Evolutionary conservation across 2,113 vertebrate species (phyloP), one percentile per base, ranked within the genome.

Genomic region (Pogona vitticeps): DNA sequence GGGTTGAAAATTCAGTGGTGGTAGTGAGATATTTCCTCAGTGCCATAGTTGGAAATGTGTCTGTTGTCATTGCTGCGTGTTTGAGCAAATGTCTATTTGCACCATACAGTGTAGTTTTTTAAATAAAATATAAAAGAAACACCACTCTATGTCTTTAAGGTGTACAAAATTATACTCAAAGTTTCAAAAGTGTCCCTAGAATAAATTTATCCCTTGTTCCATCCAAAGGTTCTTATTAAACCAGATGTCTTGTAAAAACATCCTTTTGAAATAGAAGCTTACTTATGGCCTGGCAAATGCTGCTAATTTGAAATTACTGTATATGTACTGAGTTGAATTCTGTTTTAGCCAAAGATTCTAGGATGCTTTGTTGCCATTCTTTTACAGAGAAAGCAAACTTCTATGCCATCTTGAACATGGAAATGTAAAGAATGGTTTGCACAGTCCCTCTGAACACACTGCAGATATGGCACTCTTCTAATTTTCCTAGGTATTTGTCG

Each of bases 51-150:
- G 65, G 65, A 59, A 75, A 86, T 83, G 63, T 65, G 28, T 65
- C 84, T 79, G 81, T 90, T 95, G 93, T 92, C 92, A 91, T 89
- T 89, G 91, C 83, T 86, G 63, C 83, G 79, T 75, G 12, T 94
- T 94, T 92, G 85, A 91, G 86, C 82, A 92, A 81, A 91, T 77
- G 77, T 94, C 92, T 92, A 91, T 93, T 95, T 92, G 88, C 86
- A 83, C 90, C 91, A 91, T 90, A 92, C 89, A 88, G 89, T 90
- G 88, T 93, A 92, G 87, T 90, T 94, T 95, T 87, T 92, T 86
- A 91, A 94, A 90, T 91, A 94, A 93, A 95, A 89, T 84, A 76
- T 88, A 88, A 93, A 93, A 87, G 56, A 83, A 86, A 90, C 76
- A 89, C 88, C 89, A 89, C 89, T 91, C 90, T 90, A 88, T 93